These are phyloP conservation scores for Eciton burchellii DNA, from an alignment of 1,140 invertebrate species.

Conservation along the genomic window DNA sequence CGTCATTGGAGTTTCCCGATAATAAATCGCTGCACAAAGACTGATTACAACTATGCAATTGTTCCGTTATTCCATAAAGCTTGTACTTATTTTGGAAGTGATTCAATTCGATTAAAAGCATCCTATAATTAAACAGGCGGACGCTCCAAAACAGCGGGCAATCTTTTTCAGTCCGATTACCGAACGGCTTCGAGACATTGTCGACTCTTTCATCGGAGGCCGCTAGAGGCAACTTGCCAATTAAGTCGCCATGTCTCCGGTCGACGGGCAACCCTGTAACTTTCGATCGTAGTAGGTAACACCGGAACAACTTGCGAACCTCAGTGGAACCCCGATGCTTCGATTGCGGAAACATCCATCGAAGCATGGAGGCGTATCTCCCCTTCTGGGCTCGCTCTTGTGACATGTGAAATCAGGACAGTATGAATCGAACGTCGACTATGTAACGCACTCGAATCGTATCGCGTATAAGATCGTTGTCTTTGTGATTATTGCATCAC, in stretches of 20 bases:
- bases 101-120: constrained; percentile 46
- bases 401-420: not conserved
- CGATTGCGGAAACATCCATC: constrained; percentile 31
- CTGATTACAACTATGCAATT: constrained; percentile 15
- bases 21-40: not conserved
- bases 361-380: not conserved
- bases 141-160: constrained; percentile 45
- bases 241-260: constrained; percentile 60
- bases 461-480: no score
- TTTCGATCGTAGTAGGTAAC: constrained; percentile 40
- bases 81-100: constrained; percentile 42
- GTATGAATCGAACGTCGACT: constrained; percentile 6
- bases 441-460: not conserved
- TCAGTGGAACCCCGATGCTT: not conserved
- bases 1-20: constrained; percentile 20
- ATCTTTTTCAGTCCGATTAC: constrained; percentile 50
- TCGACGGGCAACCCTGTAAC: constrained; percentile 39
- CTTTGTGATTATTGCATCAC: not conserved
- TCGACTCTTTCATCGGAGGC: constrained; percentile 65
- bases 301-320: constrained; percentile 50
- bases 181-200: constrained; percentile 64
- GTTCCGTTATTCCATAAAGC: constrained; percentile 8
- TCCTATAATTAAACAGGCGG: constrained; percentile 46
- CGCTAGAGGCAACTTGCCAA: constrained; percentile 69
- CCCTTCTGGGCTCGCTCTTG: not conserved